Base-by-base conservation (phyloP, 2,113 vertebrate species). In the Acanthisitta chloris region DNA sequence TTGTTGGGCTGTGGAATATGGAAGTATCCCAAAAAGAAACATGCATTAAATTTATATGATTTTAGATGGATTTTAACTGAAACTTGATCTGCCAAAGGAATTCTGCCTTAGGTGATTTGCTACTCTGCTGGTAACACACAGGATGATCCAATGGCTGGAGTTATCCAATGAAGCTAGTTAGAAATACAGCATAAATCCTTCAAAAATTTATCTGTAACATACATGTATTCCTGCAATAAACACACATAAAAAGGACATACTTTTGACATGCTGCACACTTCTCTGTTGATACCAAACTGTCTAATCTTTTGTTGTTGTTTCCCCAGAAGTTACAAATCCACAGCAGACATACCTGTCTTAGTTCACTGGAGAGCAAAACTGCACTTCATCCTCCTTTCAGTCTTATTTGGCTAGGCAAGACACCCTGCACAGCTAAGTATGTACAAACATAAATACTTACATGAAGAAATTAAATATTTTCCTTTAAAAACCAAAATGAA, bases 401-500 rank as follows among this genome's bases (percentile, higher is more conserved):
- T 80, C 76, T 77, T 74, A 28, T 17, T 40, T n/a, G 91, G 79
- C 48, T 43, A 57, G 59, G 70, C 83, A 71, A 83, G 64, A 62
- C 45, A 71, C 51, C n/a, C 11, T 8, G 76, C 9, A 18, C 40
- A 76, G 85, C 51, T 59, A 93, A 64, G 46, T 59, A 95, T 24
- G 0, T 69, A 88, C 48, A 93, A 81, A 88, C 81, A 84, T 69
- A 92, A 94, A 96, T 62, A 94, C 42, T 92, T 81, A 64, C 42
- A 89, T 18, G n/a, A 92, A 90, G 34, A 86, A 94, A 93, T 92
- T 58, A 95, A 95, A 84, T 94, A 93, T 51, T 92, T 87, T 67
- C 45, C 62, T 81, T 96, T 84, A 55, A 95, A 95, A 90, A 91
- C 8, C 45, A 92, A 94, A 89, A 90, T 83, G 67, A 96, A 97